Conservation (phyloP, 2,797 vertebrate genomes). For the Eleutherodactylus coqui region DNA sequence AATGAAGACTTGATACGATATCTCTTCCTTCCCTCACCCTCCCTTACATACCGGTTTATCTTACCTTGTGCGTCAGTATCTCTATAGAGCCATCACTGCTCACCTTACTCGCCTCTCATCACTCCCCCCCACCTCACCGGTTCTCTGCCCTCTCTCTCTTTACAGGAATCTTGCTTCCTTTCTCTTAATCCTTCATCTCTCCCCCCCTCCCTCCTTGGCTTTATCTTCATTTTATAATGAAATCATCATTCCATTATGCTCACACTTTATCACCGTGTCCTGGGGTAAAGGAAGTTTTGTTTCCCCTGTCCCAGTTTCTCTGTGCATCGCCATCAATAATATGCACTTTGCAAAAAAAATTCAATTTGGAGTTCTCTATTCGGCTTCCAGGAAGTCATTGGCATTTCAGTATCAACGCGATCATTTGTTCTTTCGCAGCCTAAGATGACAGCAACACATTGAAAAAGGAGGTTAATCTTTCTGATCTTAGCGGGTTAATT, state of each 20-base stretch:
- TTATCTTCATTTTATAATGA: slow-evolving; percentile 57
- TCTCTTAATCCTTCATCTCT: slow-evolving; percentile 29
- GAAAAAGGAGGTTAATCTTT: slow-evolving; percentile 37
- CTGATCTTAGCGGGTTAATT: slow-evolving; percentile 47
- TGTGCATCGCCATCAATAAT: slow-evolving; percentile 41
- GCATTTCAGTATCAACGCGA: slow-evolving; percentile 36
- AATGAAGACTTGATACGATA: slow-evolving; percentile 34
- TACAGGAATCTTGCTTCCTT: slow-evolving; percentile 38
- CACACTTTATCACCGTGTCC: slow-evolving; percentile 38
- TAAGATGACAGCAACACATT: slow-evolving; percentile 41
- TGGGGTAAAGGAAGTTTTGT: slow-evolving; percentile 42
- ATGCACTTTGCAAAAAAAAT: slow-evolving; percentile 55
- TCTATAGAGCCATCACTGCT: not conserved
- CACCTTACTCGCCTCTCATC: slow-evolving; percentile 64
- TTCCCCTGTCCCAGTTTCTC: slow-evolving; percentile 16
- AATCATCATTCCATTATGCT: slow-evolving; percentile 57
- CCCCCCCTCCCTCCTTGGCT: not conserved
- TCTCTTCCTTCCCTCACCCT: slow-evolving; percentile 17
- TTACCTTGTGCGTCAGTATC: slow-evolving; percentile 37
- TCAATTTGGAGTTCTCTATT: slow-evolving; percentile 39
- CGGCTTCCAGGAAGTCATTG: slow-evolving; percentile 51
- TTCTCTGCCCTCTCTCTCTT: not conserved
- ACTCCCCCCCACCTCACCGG: slow-evolving; percentile 33
- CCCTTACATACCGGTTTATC: slow-evolving; percentile 37
- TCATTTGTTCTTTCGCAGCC: slow-evolving; percentile 40